These are phyloP conservation scores for Diarsia brunnea DNA, from an alignment of 2,888 invertebrate genomes.

Conservation along the genomic window DNA sequence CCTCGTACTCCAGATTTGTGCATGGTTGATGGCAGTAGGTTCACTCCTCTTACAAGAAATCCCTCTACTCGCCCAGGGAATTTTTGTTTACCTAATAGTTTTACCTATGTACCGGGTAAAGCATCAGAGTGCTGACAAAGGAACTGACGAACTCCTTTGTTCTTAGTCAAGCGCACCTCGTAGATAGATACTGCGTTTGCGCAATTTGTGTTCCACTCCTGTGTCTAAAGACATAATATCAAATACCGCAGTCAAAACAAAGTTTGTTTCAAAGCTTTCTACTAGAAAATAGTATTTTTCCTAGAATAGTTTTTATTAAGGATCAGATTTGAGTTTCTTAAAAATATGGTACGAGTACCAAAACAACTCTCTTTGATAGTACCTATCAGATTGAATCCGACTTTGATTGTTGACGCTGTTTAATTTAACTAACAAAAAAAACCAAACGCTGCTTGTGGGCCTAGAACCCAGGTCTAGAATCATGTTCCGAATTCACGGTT, in stretches of 20 bases:
- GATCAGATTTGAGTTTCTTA: too few relatives aligned
- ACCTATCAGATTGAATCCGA: neutral
- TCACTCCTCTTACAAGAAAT: neutral
- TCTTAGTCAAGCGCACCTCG: conserved; percentile 22
- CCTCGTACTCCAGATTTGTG: neutral
- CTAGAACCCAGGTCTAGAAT: neutral
- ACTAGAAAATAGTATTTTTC: neutral
- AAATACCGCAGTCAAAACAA: neutral
- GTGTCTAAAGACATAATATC: conserved; percentile 1
- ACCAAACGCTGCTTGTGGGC: too few relatives aligned
- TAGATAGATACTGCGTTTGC: conserved; percentile 14
- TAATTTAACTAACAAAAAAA: neutral
- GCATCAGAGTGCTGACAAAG: conserved; percentile 33
- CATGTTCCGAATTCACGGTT: neutral
- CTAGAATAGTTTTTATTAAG: too few relatives aligned
- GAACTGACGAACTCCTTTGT: conserved; percentile 39
- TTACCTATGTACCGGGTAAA: neutral
- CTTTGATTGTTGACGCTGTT: neutral
- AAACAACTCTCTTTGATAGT: neutral
- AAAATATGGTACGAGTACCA: too few relatives aligned
- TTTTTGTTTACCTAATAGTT: neutral
- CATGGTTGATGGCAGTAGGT: neutral
- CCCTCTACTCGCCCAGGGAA: neutral
- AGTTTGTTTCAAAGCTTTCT: conserved; percentile 6
- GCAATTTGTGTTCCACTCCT: conserved; percentile 14